Base-by-base conservation (phyloP, 2,888 invertebrate species). In the Epiperipatus broadwayi region DNA sequence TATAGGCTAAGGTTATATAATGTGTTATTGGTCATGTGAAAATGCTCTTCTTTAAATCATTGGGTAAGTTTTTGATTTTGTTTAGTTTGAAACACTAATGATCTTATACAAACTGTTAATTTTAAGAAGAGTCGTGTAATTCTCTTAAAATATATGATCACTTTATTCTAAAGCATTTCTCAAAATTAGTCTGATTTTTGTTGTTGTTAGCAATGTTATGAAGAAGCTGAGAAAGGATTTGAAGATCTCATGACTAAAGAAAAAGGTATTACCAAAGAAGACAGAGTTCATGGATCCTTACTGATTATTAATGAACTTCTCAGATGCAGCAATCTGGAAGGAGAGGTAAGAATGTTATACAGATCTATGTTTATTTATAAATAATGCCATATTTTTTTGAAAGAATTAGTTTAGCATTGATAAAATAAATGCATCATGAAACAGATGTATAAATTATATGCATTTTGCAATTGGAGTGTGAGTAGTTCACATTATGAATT, bases 251-350 rank as follows among this genome's bases (percentile, higher is more conserved):
- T 63, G 35, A 54, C 57, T 22, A 70, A 73, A 56, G 78, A 84
- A 52, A 75, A 78, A 55, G 78, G 78, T 43, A 72, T 76, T 39
- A 75, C 75, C 3, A 71, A 73, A 46, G 93, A 95, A 50, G 93
- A 93, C 55, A 72, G 79, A 54, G 73, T 83, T 15, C 93, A 95
- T 56, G 91, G 91, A 21, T 83, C 85, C 1, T 64, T 95, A 10
- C 67, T 95, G 27, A 79, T 93, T 15, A 65, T 93, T 20, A 93
- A 95, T 61, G 97, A 97, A 59, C 64, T 97, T 2, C 65, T 97
- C 12, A 69, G 91, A 40, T 83, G 83, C 54, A 78, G 84, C 29
- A 87, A 91, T 63, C 73, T 78, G 0, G 70, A 70, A 42, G 56
- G 57, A 36, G 60, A 61, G 8, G 35, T 21, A 14, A 36, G 16